Conservation (phyloP, 2,888 invertebrate species). For the Trichopria drosophilae region DNA sequence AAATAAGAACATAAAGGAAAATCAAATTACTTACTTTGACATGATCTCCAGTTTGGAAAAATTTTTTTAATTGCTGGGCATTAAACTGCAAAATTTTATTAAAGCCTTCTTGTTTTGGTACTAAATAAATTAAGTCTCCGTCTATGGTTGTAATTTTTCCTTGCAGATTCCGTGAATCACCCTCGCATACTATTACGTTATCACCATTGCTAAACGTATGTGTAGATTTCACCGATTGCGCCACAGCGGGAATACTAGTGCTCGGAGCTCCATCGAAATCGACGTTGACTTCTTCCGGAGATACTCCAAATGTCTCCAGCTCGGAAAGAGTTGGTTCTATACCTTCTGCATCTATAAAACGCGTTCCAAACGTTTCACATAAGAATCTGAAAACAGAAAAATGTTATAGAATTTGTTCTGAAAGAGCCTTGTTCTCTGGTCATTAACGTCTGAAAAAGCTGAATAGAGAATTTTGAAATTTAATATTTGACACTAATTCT, state of each 20-base stretch:
- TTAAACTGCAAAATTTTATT: conserved; percentile 24
- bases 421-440: no score
- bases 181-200: conserved; percentile 28
- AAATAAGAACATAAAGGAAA: no score
- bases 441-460: no score
- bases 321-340: conserved; percentile 95
- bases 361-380: conserved; percentile 94
- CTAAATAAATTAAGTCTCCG: conserved; percentile 10
- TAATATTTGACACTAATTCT: no score
- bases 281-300: conserved; percentile 84
- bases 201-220: conserved; percentile 26
- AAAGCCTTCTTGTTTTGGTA: conserved; percentile 22
- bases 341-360: conserved; percentile 89
- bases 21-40: conserved; percentile 27
- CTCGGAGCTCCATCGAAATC: conserved; percentile 65
- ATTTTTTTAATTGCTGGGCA: conserved; percentile 20
- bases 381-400: no score
- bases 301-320: conserved; percentile 90
- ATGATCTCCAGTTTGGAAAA: conserved; percentile 22
- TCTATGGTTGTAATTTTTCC: conserved; percentile 22
- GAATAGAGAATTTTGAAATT: no score
- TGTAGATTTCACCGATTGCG: background rate
- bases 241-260: conserved; percentile 47
- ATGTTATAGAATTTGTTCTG: no score
- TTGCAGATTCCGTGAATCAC: conserved; percentile 21